Conservation (phyloP, 2,797 vertebrate species). For the Cirrhinus mrigala region DNA sequence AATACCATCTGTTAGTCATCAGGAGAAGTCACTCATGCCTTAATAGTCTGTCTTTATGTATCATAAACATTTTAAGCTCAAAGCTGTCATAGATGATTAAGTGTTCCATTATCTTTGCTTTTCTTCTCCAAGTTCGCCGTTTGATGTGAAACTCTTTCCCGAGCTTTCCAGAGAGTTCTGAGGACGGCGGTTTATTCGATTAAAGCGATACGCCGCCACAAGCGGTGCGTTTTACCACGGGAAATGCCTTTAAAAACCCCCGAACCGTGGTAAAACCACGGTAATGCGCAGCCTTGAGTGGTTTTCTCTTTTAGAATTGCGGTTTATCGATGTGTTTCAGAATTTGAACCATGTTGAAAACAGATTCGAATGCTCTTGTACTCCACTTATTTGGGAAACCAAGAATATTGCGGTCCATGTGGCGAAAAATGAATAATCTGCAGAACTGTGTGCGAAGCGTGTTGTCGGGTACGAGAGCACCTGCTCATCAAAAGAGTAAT, state of each 20-base stretch:
- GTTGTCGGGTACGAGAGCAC: constrained; percentile 45
- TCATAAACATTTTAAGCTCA: constrained; percentile 51
- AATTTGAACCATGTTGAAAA: background rate
- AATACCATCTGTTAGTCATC: constrained; percentile 82
- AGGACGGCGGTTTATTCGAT: background rate
- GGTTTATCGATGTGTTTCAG: background rate
- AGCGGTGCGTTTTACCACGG: background rate
- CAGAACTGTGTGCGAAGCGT: constrained; percentile 6
- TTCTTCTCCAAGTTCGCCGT: constrained; percentile 67
- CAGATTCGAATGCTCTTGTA: no score
- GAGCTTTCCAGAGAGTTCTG: constrained; percentile 1
- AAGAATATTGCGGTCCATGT: background rate
- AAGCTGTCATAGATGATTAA: constrained; percentile 81
- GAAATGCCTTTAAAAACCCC: background rate
- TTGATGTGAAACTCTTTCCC: constrained; percentile 43
- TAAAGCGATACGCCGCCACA: background rate
- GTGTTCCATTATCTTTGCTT: constrained; percentile 79
- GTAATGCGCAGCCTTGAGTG: background rate
- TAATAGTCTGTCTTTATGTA: constrained; percentile 80
- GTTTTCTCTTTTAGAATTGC: background rate
- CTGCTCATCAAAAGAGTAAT: constrained; percentile 55
- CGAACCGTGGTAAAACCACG: background rate
- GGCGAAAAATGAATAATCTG: constrained; percentile 28
- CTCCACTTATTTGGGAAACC: background rate
- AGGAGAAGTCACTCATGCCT: constrained; percentile 79